Percentiles rank a stretch among this genome's conserved stretches.
These are phyloP conservation scores for Kuschelorhynchus macadamiae DNA, from an alignment of 2,888 invertebrate species.

Conservation along the genomic window DNA sequence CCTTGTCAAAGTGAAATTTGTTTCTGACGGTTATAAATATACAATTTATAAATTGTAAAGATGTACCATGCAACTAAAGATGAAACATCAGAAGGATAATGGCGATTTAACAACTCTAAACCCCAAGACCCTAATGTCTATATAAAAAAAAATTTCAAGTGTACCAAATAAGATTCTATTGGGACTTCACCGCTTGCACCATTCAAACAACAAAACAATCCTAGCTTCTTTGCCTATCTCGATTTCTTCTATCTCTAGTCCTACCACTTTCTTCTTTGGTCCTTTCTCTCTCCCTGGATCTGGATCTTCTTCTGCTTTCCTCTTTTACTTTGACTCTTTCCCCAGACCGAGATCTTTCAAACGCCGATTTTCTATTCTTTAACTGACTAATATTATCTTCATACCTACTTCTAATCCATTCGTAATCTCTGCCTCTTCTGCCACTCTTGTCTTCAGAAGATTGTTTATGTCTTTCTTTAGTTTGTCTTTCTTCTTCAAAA, in stretches of 20 bases:
- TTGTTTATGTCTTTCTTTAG: not conserved
- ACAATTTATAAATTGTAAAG: too few relatives aligned
- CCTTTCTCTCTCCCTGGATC: conserved; percentile 51
- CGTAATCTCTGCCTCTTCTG: conserved; percentile 14
- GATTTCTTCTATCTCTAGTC: conserved; percentile 57
- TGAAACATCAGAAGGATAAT: too few relatives aligned
- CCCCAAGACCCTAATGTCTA: too few relatives aligned
- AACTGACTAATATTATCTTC: conserved; percentile 54
- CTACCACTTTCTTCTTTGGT: conserved; percentile 22
- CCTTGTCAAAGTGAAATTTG: too few relatives aligned
- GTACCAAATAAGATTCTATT: too few relatives aligned
- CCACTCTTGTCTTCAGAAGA: not conserved
- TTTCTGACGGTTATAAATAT: too few relatives aligned
- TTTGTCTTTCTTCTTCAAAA: not conserved
- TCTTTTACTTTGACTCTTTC: conserved; percentile 47
- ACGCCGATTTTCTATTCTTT: conserved; percentile 41
- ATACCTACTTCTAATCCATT: conserved; percentile 55
- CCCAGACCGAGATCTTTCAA: conserved; percentile 41
- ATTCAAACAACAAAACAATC: conserved; percentile 1
- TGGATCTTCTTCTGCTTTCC: conserved; percentile 19
- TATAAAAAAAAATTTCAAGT: too few relatives aligned
- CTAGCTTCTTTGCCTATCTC: conserved; percentile 55
- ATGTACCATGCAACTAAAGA: too few relatives aligned
- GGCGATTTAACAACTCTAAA: too few relatives aligned
- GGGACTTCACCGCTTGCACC: too few relatives aligned